These are phyloP conservation scores for Rana temporaria DNA, from an alignment of 2,113 vertebrate species.

Conservation along the genomic window DNA sequence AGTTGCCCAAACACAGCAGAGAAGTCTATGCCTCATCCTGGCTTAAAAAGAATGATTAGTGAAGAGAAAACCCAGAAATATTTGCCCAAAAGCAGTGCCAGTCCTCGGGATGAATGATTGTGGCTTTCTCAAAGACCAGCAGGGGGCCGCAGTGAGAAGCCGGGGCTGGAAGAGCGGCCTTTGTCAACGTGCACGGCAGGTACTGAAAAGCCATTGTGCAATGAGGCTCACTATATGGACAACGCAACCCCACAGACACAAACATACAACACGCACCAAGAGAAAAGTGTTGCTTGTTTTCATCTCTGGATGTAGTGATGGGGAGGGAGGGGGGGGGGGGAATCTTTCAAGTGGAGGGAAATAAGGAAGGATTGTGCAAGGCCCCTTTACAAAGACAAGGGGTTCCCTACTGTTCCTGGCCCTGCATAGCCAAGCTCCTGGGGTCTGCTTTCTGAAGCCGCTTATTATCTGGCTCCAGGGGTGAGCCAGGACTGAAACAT, in stretches of 20 bases:
- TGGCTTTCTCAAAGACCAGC: constrained; percentile 69
- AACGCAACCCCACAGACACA: constrained; percentile 60
- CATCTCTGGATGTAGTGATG: constrained; percentile 37
- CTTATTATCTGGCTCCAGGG: constrained; percentile 77
- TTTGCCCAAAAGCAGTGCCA: constrained; percentile 70
- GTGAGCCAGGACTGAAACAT: constrained; percentile 75
- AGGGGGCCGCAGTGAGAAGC: constrained; percentile 60
- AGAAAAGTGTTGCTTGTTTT: constrained; percentile 50
- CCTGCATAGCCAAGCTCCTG: constrained; percentile 67
- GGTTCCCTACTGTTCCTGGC: constrained; percentile 72
- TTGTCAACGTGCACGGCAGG: constrained; percentile 67
- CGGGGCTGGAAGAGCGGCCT: constrained; percentile 57
- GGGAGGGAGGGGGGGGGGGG: constrained; percentile 11
- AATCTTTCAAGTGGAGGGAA: constrained; percentile 69
- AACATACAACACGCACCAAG: constrained; percentile 55
- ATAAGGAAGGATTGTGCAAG: constrained; percentile 63
- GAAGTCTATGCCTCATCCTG: constrained; percentile 50
- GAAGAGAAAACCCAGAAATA: constrained; percentile 69
- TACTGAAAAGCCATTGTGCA: constrained; percentile 66
- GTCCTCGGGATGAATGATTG: constrained; percentile 66
- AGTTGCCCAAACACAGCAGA: not conserved
- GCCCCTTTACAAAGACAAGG: constrained; percentile 68
- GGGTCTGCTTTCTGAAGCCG: constrained; percentile 75
- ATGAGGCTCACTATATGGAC: constrained; percentile 60
- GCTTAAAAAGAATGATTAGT: constrained; percentile 60